These are phyloP conservation scores for Trogon surrucura DNA, from an alignment of 2,113 vertebrate species.

Conservation along the genomic window DNA sequence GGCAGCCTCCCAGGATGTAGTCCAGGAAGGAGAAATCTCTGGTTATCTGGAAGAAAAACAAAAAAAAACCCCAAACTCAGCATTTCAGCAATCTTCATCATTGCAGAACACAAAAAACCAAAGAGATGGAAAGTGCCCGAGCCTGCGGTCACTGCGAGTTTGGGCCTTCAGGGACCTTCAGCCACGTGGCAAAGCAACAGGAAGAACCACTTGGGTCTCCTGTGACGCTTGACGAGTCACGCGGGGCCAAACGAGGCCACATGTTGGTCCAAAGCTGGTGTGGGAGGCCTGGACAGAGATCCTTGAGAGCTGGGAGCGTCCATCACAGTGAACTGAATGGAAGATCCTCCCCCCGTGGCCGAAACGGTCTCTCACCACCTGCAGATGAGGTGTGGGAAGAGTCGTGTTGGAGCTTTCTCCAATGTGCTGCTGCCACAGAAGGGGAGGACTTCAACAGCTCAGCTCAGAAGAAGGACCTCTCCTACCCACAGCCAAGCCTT, in stretches of 20 bases:
- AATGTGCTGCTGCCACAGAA: not conserved
- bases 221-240: rapidly evolving
- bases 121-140: rapidly evolving
- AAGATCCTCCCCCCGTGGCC: not conserved
- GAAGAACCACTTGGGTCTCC: not conserved
- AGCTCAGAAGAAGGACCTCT: not conserved
- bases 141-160: rapidly evolving
- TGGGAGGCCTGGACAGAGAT: not conserved
- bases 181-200: not conserved
- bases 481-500: not conserved
- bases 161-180: not conserved
- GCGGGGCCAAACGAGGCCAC: not conserved
- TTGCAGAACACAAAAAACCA: not conserved
- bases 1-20: constrained; percentile 97
- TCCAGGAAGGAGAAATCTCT: constrained; percentile 96
- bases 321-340: not conserved
- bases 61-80: too few relatives aligned
- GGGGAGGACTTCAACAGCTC: not conserved
- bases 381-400: not conserved
- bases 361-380: not conserved
- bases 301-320: not conserved
- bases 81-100: not conserved
- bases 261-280: not conserved
- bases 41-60: constrained; percentile 82
- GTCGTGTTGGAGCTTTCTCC: not conserved